Evolutionary conservation across 1,140 invertebrate species (phyloP).

Genomic region (Bombus picipes): DNA sequence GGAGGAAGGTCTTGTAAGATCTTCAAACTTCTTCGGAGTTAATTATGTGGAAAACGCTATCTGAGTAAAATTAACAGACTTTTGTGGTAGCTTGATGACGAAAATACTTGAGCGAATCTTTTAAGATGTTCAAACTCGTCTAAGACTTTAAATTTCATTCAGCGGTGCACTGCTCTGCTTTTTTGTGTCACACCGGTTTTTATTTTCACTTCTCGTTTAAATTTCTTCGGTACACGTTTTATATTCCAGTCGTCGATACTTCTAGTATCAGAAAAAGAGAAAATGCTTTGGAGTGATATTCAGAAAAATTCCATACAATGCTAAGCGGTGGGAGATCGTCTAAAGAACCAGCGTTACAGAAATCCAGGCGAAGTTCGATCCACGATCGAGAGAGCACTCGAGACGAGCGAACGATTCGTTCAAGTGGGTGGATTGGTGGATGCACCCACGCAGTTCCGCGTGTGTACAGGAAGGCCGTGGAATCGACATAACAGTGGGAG

Average conservation of each 20-base stretch:
- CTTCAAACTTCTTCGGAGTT: not conserved
- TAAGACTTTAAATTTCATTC: not conserved
- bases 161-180: no score
- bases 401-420: constrained; percentile 7
- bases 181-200: no score
- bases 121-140: not conserved
- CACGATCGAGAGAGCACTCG: constrained; percentile 10
- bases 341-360: not conserved
- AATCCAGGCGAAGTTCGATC: constrained; percentile 7
- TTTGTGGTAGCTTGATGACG: not conserved
- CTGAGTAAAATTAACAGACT: not conserved
- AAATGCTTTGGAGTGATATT: not conserved
- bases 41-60: not conserved
- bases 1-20: not conserved
- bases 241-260: not conserved
- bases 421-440: constrained; percentile 54
- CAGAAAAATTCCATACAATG: not conserved
- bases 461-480: constrained; percentile 13
- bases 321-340: not conserved
- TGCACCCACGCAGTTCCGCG: constrained; percentile 61
- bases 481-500: constrained; percentile 39
- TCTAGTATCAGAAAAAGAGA: not conserved
- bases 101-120: not conserved
- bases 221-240: not conserved
- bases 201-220: not conserved